Conservation (phyloP, 92 coral and sea anemone genomes). For the Chrysogorgia sp. region DNA sequence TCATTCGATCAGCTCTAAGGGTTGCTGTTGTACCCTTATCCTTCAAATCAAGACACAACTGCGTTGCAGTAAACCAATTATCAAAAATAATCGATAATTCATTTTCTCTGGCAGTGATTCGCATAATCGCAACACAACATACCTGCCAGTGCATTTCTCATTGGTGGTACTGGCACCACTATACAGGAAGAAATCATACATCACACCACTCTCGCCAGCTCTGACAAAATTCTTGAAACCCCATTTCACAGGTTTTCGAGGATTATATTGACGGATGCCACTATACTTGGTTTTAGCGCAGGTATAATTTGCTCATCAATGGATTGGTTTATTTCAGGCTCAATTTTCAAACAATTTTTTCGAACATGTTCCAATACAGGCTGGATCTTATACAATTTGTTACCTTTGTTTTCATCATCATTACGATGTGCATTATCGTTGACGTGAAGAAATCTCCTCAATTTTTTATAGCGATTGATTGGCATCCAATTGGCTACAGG, state of each 20-base stretch:
- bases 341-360: constrained; percentile 3
- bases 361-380: constrained; percentile 9
- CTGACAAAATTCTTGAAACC: constrained; percentile 20
- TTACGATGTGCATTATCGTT: neutral
- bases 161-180: neutral
- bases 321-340: constrained; percentile 2
- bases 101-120: constrained; percentile 6
- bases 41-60: constrained; percentile 9
- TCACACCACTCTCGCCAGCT: constrained; percentile 17
- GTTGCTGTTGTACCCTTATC: constrained; percentile 11
- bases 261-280: constrained; percentile 6
- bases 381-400: neutral
- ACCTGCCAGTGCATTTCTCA: constrained; percentile 16
- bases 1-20: constrained; percentile 4
- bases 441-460: neutral
- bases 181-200: constrained; percentile 36
- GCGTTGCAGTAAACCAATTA: constrained; percentile 32
- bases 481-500: neutral
- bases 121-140: constrained; percentile 12
- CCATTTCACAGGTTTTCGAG: constrained; percentile 13
- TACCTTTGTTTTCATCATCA: neutral
- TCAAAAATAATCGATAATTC: constrained; percentile 5
- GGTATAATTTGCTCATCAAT: neutral
- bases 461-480: constrained; percentile 6
- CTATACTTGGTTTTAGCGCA: constrained; percentile 18